Percentiles rank a stretch among this genome's conserved stretches.
Evolutionary conservation across 2,888 invertebrate genomes (phyloP).

Genomic region (Spisula subtruncata): DNA sequence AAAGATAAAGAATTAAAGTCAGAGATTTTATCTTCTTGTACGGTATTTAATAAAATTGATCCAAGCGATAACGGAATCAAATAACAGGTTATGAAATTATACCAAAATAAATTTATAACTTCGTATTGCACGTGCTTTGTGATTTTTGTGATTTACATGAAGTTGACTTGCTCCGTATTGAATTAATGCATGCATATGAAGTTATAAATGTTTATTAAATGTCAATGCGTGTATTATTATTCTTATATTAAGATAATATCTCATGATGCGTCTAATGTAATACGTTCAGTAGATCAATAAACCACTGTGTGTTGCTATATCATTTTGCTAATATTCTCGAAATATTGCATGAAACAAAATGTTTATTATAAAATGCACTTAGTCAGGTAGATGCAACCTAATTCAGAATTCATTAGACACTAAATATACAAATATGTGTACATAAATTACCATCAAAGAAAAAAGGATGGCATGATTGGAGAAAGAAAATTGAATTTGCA

Average conservation of each 20-base stretch:
- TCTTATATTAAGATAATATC: background rate
- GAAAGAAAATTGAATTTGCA: no score
- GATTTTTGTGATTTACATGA: background rate
- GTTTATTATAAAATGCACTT: no score
- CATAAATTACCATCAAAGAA: no score
- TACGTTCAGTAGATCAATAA: background rate
- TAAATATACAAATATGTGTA: no score
- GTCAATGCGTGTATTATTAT: background rate
- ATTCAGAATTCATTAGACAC: no score
- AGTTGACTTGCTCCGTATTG: background rate
- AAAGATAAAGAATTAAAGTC: background rate
- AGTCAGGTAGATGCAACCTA: no score
- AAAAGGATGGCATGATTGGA: no score
- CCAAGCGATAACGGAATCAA: background rate
- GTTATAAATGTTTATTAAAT: background rate
- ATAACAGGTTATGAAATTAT: background rate
- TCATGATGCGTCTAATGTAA: background rate
- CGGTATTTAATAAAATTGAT: background rate
- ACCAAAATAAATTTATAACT: background rate
- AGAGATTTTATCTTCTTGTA: background rate
- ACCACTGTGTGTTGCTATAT: background rate
- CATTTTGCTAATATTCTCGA: background rate
- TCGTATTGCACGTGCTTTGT: background rate
- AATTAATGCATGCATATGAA: background rate
- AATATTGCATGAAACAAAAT: background rate